Evolutionary conservation across 2,888 invertebrate species (phyloP), one percentile per base, ranked within the genome.

Genomic region (Stenichneumon culpator): DNA sequence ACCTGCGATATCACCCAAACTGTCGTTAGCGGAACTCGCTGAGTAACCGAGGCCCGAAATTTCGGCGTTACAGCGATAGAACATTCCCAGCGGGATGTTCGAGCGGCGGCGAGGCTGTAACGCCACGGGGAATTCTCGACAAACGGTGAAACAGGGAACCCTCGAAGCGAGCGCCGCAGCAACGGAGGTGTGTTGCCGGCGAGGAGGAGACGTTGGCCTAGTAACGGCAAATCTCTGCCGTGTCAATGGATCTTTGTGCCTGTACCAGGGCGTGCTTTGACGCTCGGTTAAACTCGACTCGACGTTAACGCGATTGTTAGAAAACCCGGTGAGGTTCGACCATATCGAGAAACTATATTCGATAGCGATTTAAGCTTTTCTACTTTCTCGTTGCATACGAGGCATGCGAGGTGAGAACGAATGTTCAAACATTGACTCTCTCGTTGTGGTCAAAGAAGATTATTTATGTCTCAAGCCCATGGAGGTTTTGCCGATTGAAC

Each of bases 141-240:
- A 82, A 89, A 88, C 88, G 88, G 87, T 87, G 87, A 90, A 90
- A 89, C 88, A 88, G 88, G 44, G 44, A 89, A 89, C 87, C 80
- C 84, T 54, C 36, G 63, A 47, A 69, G n/a, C 28, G 28, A 28
- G n/a, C 14, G 14, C 25, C 28, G 16, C 28, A 11, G 65, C 22
- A 54, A 54, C 44, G 14, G 44, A 44, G 44, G 44, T 44, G 67
- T n/a, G 36, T 54, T 16, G 69, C 70, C 52, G 50, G 50, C 65
- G 52, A 67, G 67, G 80, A 57, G 75, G 81, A 88, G 88, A 87
- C 87, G 87, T 87, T 90, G 91, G 89, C 90, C 91, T 88, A 90
- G 88, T 91, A 91, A 91, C 91, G 91, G 91, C 90, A 90, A 88
- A 88, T 87, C 86, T 79, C 79, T 75, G 74, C 83, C 74, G 83